phyloP scores from a whole-genome alignment of 2,113 vertebrate species.

The Genyomyrus donnyi region DNA sequence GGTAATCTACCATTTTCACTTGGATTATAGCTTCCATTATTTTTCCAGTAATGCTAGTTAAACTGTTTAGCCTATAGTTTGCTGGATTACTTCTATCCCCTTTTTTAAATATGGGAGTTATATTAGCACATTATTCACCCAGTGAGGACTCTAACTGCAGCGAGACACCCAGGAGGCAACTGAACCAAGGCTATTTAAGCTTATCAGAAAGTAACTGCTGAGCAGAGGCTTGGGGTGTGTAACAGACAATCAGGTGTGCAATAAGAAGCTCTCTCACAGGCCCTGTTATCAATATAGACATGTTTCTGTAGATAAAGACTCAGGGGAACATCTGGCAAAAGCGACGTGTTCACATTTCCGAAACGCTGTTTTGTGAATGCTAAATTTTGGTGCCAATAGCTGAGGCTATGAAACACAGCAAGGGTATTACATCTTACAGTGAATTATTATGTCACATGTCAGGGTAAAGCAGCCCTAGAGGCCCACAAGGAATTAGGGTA shows the following conservation, averaged over 20 bases:
- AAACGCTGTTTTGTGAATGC: background rate
- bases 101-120: too few species aligned
- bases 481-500: background rate
- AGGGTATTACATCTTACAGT: background rate
- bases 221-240: background rate
- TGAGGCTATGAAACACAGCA: background rate
- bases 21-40: too few species aligned
- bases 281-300: background rate
- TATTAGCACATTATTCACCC: background rate
- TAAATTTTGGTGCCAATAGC: background rate
- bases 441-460: background rate
- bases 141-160: background rate
- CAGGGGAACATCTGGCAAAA: background rate
- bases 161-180: background rate
- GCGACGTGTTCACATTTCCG: background rate
- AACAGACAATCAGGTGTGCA: background rate
- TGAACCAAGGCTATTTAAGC: background rate
- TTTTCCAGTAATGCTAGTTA: too few species aligned
- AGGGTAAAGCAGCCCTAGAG: background rate
- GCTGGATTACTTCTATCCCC: too few species aligned
- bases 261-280: background rate
- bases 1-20: too few species aligned
- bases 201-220: background rate
- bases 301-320: background rate
- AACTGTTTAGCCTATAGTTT: too few species aligned